These are phyloP conservation scores for Erebia aethiops DNA, from an alignment of 2,888 invertebrate genomes.

Conservation along the genomic window DNA sequence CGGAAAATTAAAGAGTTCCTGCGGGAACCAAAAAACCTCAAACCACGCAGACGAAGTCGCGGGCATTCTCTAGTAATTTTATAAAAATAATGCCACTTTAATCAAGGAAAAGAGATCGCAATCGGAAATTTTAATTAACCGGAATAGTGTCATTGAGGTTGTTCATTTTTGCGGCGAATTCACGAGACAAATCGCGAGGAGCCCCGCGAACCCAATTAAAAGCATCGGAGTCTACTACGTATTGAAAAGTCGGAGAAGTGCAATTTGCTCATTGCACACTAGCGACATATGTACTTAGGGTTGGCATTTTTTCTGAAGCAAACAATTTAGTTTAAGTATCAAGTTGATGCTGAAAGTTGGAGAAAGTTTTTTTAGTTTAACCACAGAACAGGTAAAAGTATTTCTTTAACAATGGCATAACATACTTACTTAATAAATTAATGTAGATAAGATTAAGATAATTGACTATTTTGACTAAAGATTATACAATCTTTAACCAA, in stretches of 20 bases:
- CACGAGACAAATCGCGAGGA: conserved; percentile 52
- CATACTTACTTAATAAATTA: too few species aligned
- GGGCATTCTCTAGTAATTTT: neutral
- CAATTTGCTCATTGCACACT: conserved; percentile 40
- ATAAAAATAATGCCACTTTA: neutral
- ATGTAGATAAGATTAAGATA: too few species aligned
- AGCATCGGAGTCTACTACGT: conserved; percentile 53
- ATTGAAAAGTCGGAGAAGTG: conserved; percentile 55
- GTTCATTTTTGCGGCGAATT: conserved; percentile 60
- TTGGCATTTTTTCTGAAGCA: conserved; percentile 16
- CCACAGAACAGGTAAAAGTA: neutral
- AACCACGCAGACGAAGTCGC: too few species aligned
- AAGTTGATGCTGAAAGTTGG: neutral
- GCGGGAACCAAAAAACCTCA: too few species aligned
- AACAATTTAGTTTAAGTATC: neutral
- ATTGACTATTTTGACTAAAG: too few species aligned
- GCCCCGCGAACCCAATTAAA: conserved; percentile 65
- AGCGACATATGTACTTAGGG: conserved; percentile 36
- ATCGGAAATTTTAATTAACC: conserved; percentile 60
- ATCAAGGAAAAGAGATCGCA: conserved; percentile 42
- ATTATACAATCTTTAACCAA: too few species aligned
- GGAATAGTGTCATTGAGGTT: conserved; percentile 54
- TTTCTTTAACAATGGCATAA: too few species aligned
- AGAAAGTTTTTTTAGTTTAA: neutral
- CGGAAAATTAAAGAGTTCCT: too few species aligned